Evolutionary conservation across 2,888 invertebrate genomes (phyloP).

Genomic region (Nomada ferruginata): DNA sequence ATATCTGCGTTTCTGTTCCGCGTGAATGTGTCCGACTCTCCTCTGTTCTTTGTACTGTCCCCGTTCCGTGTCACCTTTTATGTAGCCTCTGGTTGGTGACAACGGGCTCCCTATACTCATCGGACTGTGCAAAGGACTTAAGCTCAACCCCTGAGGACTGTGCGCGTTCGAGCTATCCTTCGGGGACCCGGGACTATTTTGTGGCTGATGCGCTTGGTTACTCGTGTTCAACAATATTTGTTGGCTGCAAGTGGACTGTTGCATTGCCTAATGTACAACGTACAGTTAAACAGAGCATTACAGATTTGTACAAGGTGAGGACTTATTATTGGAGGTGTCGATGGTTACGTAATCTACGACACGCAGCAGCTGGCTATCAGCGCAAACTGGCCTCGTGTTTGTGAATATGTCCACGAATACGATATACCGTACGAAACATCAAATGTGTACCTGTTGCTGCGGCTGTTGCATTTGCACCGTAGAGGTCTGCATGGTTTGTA

Average conservation of each 20-base stretch:
- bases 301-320: constrained; percentile 26
- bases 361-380: background rate
- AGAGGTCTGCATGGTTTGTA: constrained; percentile 82
- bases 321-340: constrained; percentile 36
- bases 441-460: constrained; percentile 65
- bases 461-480: constrained; percentile 73
- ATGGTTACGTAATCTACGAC: constrained; percentile 27
- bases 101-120: constrained; percentile 86
- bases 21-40: constrained; percentile 95
- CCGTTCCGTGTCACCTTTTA: constrained; percentile 85
- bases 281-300: constrained; percentile 20
- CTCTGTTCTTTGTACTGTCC: constrained; percentile 88
- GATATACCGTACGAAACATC: background rate
- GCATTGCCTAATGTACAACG: constrained; percentile 62
- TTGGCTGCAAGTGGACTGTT: constrained; percentile 71
- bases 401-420: background rate
- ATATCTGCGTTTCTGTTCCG: constrained; percentile 97
- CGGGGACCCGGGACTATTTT: constrained; percentile 81
- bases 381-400: background rate
- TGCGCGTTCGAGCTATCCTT: constrained; percentile 79
- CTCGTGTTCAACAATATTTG: constrained; percentile 75
- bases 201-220: constrained; percentile 74
- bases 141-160: constrained; percentile 82
- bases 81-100: constrained; percentile 86
- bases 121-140: constrained; percentile 84